phyloP scores from a whole-genome alignment of 2,113 vertebrate species.

The Rhinopomastus cyanomelas region DNA sequence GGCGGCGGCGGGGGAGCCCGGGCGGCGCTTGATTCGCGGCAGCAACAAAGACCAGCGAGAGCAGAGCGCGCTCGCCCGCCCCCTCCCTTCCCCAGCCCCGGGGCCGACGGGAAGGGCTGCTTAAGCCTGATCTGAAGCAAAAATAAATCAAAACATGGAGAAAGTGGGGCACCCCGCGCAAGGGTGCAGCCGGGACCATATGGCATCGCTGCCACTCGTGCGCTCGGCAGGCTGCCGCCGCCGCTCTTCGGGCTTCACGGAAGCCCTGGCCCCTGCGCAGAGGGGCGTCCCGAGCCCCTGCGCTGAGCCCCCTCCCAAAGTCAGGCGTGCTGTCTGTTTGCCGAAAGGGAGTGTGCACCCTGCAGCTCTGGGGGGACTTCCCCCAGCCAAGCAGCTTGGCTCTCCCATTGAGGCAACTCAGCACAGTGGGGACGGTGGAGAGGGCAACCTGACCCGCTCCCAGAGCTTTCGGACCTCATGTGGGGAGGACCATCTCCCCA shows the following conservation, averaged over 20 bases:
- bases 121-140: neutral
- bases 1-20: neutral
- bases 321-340: too few relatives aligned
- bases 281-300: too few relatives aligned
- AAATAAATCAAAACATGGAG: neutral
- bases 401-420: too few relatives aligned
- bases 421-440: accelerated
- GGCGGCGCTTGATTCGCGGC: neutral
- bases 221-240: neutral
- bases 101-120: neutral
- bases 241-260: neutral
- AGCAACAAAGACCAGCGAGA: neutral
- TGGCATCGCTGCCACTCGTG: too few relatives aligned
- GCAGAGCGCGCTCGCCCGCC: neutral
- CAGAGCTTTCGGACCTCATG: neutral
- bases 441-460: neutral
- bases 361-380: accelerated
- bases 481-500: neutral
- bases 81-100: neutral
- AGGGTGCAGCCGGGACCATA: neutral
- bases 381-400: neutral
- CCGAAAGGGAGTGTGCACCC: neutral
- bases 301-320: too few relatives aligned
- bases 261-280: neutral
- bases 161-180: neutral